A percentile compares a stretch with the other conserved stretches of the same genome.
These are phyloP conservation scores for Pachypanchax playfairii DNA, from an alignment of 2,113 vertebrate species.

Conservation along the genomic window DNA sequence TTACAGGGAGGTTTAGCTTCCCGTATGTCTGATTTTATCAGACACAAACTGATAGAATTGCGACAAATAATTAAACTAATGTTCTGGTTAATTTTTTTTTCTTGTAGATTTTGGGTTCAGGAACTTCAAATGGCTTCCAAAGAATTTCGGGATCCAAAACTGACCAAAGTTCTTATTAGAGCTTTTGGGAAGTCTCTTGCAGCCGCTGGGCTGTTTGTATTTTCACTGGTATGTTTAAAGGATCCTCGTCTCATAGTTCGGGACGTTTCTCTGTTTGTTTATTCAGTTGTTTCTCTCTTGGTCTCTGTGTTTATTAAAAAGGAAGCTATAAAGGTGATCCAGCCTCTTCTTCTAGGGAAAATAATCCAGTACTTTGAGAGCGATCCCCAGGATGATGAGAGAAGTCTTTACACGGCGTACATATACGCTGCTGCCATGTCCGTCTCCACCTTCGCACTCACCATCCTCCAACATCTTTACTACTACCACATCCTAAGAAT, in stretches of 20 bases:
- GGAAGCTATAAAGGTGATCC: constrained; percentile 86
- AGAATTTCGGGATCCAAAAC: constrained; percentile 79
- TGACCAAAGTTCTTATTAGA: constrained; percentile 85
- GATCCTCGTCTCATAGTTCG: no score
- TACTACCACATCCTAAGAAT: constrained; percentile 87
- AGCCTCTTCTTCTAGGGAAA: constrained; percentile 88
- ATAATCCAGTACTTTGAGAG: constrained; percentile 88
- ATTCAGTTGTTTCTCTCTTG: background rate
- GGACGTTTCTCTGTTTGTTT: no score
- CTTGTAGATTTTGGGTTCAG: constrained; percentile 82
- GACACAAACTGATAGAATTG: no score
- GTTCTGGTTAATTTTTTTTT: no score
- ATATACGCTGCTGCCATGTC: constrained; percentile 81
- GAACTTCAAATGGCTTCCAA: constrained; percentile 85
- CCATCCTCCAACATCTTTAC: constrained; percentile 86
- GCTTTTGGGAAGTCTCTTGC: constrained; percentile 89
- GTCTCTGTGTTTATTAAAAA: constrained; percentile 40
- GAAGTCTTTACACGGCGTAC: constrained; percentile 71
- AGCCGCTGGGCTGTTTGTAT: constrained; percentile 83
- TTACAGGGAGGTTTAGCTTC: no score
- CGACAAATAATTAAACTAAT: no score
- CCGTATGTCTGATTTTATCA: no score
- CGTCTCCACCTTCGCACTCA: constrained; percentile 78
- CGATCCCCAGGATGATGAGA: constrained; percentile 44
- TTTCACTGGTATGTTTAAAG: constrained; percentile 82